Base-by-base conservation (phyloP, 37 sponge, comb jelly and placozoan species). In the Halichondria panicea region DNA sequence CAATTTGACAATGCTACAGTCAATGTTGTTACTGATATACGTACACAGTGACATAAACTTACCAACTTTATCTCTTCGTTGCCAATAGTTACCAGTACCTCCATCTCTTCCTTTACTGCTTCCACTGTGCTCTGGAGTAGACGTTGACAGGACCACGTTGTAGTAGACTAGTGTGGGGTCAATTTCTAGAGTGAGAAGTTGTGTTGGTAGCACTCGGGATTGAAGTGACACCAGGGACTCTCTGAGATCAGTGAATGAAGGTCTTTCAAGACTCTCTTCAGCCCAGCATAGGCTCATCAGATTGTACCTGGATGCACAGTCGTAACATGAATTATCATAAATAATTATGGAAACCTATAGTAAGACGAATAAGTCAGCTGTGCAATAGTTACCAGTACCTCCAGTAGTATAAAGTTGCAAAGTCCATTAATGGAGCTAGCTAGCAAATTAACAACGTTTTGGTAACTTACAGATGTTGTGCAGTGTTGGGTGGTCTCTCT, bases 281-380 rank as follows among this genome's bases (percentile, higher is more conserved):
- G 63, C 52, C 81, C 91, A 90, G 62, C 91, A 90, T 40, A 71
- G 55, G 25, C 55, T 41, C 81, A 90, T 90, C 25, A 84, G 44
- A 9, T 70, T 66, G 39, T 84, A 84, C 44, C 91, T 90, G 74
- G 0, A 60, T 15, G 31, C 22, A 62, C 15, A 42, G 32, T n/a
- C n/a, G 33, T 46, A 46, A 70, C 7, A 59, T 8, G 12, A 59
- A 59, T 59, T 59, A 59, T 59, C 12, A 59, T 59, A 25, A 59
- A 59, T n/a, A 25, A 59, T 27, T 25, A 59, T 21, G n/a, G 13
- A n/a, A 9, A 8, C 60, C 28, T 7, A 59, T 21, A 25, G 7
- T 59, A 59, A 25, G 7, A n/a, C 24, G n/a, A 8, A 59, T n/a
- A 25, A 21, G 60, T 7, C 13, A 9, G 13, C 28, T 59, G 25